phyloP scores from a whole-genome alignment of 2,888 invertebrate genomes.

The Saturnia japonica region DNA sequence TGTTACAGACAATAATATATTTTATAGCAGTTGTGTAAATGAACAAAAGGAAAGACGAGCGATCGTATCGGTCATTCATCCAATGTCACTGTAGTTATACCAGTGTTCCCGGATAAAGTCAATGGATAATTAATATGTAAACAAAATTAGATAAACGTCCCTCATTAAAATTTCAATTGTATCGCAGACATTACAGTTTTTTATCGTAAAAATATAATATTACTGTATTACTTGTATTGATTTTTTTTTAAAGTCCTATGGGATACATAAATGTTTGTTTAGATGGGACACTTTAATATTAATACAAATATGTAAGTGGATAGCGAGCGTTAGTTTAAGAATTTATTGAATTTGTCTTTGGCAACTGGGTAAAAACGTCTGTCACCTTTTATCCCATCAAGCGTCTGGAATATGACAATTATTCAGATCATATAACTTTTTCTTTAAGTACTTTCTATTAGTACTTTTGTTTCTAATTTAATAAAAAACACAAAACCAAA shows the following conservation, averaged over 20 bases:
- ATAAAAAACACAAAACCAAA: background rate
- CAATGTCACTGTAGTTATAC: constrained; percentile 58
- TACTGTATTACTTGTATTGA: too few relatives aligned
- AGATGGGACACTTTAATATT: too few relatives aligned
- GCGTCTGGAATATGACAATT: too few relatives aligned
- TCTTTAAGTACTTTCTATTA: too few relatives aligned
- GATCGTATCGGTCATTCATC: constrained; percentile 61
- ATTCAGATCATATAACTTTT: background rate
- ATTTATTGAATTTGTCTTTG: too few relatives aligned
- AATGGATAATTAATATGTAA: background rate
- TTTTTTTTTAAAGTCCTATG: too few relatives aligned
- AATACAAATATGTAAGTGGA: too few relatives aligned
- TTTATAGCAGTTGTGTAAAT: constrained; percentile 51
- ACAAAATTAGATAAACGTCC: background rate
- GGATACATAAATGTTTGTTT: too few relatives aligned
- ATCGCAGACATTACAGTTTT: background rate
- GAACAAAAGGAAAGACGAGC: constrained; percentile 38
- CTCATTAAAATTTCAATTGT: background rate
- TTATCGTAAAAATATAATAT: too few relatives aligned
- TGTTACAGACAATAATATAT: background rate
- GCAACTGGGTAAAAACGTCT: too few relatives aligned
- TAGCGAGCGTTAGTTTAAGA: too few relatives aligned
- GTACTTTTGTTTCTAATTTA: background rate
- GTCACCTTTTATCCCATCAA: too few relatives aligned
- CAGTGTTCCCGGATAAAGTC: constrained; percentile 21